Percentiles rank a stretch among this genome's conserved stretches.
Evolutionary conservation across 2,113 vertebrate genomes (phyloP).

Genomic region (Strigops habroptila): DNA sequence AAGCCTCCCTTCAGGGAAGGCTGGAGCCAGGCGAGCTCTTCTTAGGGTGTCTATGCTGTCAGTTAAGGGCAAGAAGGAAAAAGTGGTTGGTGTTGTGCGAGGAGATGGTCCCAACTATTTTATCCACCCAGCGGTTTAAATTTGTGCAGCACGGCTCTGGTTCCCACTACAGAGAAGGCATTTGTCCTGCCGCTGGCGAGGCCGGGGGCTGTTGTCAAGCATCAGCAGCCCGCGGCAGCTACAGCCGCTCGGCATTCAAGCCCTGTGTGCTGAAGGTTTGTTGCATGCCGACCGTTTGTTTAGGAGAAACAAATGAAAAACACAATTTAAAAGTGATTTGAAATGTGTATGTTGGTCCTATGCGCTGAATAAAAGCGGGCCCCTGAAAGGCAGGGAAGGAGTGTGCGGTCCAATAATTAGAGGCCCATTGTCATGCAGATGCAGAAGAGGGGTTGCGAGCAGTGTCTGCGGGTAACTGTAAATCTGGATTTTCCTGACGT

Average conservation of each 20-base stretch:
- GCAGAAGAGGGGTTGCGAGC: background rate
- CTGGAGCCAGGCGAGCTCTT: no score
- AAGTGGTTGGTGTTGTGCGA: accelerated
- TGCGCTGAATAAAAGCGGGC: background rate
- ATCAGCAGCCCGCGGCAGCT: background rate
- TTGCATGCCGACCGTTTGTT: background rate
- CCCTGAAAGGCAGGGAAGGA: slow-evolving; percentile 40
- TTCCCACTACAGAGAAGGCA: accelerated
- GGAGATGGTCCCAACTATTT: background rate
- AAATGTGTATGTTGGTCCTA: slow-evolving; percentile 39
- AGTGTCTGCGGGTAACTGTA: background rate
- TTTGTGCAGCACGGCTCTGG: background rate
- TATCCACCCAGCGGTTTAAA: background rate
- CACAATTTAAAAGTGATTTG: slow-evolving; percentile 40
- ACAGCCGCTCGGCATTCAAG: background rate
- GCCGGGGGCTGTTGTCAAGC: background rate
- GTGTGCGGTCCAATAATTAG: slow-evolving; percentile 14
- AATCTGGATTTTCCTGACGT: background rate
- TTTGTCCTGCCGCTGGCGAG: accelerated
- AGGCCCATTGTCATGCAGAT: slow-evolving; percentile 47
- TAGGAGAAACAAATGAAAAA: slow-evolving; percentile 23
- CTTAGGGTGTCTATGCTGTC: background rate
- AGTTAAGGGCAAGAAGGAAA: background rate
- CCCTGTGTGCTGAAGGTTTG: background rate
- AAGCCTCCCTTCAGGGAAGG: background rate